Percentiles rank a stretch among this genome's conserved stretches.
phyloP scores from a whole-genome alignment of 1,140 invertebrate species.

The Meteorus sp. region DNA sequence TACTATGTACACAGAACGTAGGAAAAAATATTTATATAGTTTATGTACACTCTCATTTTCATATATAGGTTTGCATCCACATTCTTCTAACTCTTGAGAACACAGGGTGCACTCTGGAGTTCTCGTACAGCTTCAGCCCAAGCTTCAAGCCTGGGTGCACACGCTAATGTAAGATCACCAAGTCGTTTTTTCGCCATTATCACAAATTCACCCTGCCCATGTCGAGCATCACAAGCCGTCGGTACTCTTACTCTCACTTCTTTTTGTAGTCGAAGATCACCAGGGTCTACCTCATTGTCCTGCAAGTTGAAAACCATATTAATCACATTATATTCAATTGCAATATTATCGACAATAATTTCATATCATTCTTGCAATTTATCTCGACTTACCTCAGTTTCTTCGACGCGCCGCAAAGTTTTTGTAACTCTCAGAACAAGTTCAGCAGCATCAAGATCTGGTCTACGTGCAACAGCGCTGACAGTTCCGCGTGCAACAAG shows the following conservation, averaged over 20 bases:
- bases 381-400: slow-evolving; percentile 45
- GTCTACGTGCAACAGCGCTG: slow-evolving; percentile 65
- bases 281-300: slow-evolving; percentile 48
- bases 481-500: slow-evolving; percentile 73
- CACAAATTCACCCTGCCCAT: slow-evolving; percentile 75
- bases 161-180: slow-evolving; percentile 70
- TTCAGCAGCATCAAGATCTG: slow-evolving; percentile 67
- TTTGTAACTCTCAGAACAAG: slow-evolving; percentile 70
- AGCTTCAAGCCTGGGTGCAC: slow-evolving; percentile 71
- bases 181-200: slow-evolving; percentile 76
- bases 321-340: neutral
- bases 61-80: no score
- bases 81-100: slow-evolving; percentile 59
- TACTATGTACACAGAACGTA: slow-evolving; percentile 44
- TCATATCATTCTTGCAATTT: neutral
- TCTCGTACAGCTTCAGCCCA: slow-evolving; percentile 67
- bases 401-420: slow-evolving; percentile 63
- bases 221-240: slow-evolving; percentile 68
- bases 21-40: slow-evolving; percentile 39
- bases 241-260: slow-evolving; percentile 62
- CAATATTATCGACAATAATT: neutral
- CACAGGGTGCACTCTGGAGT: slow-evolving; percentile 68
- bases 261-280: slow-evolving; percentile 39
- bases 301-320: slow-evolving; percentile 33
- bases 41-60: slow-evolving; percentile 41